phyloP scores from a whole-genome alignment of 2,888 invertebrate genomes.

The Pheosia tremula region DNA sequence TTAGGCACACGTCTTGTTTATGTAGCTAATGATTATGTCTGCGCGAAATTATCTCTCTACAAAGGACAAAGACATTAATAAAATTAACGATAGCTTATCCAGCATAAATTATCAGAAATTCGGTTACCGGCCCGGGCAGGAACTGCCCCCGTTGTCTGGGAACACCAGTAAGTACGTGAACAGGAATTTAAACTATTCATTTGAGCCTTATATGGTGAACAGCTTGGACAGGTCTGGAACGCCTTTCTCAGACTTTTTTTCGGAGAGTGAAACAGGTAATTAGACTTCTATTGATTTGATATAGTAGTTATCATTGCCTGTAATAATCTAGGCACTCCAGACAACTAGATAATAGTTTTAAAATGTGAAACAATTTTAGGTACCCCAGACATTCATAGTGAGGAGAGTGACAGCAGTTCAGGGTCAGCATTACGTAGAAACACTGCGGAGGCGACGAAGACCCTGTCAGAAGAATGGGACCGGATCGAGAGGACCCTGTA shows the following conservation, averaged over 20 bases:
- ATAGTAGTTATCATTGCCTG: too few relatives aligned
- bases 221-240: constrained; percentile 67
- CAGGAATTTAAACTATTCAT: constrained; percentile 70
- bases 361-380: constrained; percentile 43
- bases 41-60: constrained; percentile 75
- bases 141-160: constrained; percentile 66
- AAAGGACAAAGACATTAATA: constrained; percentile 69
- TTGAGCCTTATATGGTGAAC: constrained; percentile 57
- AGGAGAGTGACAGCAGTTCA: constrained; percentile 80
- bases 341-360: too few relatives aligned
- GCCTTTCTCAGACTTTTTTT: constrained; percentile 77
- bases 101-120: constrained; percentile 70
- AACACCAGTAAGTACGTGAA: constrained; percentile 63
- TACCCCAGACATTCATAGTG: constrained; percentile 76
- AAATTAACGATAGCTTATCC: constrained; percentile 72
- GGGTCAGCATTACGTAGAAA: constrained; percentile 78
- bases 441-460: constrained; percentile 80
- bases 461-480: constrained; percentile 82
- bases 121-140: constrained; percentile 58
- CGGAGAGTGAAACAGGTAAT: constrained; percentile 75
- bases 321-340: too few relatives aligned
- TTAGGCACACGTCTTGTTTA: constrained; percentile 17
- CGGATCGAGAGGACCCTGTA: constrained; percentile 83
- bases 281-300: background rate
- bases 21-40: constrained; percentile 68